phyloP scores from a whole-genome alignment of 2,113 vertebrate species.

The Thinocorus orbignyianus region DNA sequence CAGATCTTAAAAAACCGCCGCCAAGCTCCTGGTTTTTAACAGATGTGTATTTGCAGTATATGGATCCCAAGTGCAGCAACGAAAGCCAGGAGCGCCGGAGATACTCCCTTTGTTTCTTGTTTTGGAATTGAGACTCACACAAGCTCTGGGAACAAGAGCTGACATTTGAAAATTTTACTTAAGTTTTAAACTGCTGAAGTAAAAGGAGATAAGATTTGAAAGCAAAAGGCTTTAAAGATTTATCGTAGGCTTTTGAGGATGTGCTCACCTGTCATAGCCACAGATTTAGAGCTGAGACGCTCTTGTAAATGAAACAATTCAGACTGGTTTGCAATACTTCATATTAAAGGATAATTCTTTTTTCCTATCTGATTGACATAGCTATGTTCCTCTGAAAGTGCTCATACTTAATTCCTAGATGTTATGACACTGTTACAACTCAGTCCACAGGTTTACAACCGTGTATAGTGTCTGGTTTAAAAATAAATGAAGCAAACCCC shows the following conservation, averaged over 20 bases:
- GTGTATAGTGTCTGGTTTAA: not conserved
- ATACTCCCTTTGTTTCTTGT: not conserved
- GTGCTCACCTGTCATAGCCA: not conserved
- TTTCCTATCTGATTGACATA: not conserved
- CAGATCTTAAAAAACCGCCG: no score
- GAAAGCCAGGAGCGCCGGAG: not conserved
- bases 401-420: not conserved
- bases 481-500: not conserved
- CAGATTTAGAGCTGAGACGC: not conserved
- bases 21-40: no score
- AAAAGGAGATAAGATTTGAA: not conserved
- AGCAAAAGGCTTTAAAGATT: not conserved
- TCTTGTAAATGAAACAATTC: not conserved
- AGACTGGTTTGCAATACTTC: not conserved
- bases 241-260: not conserved
- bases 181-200: not conserved
- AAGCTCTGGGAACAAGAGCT: not conserved
- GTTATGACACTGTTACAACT: not conserved
- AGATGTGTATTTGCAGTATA: fast-evolving
- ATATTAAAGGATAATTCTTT: not conserved
- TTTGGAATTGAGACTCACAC: not conserved
- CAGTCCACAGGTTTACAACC: not conserved
- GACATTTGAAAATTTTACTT: not conserved
- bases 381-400: not conserved
- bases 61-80: not conserved